Base-by-base conservation (phyloP, 2,888 invertebrate species). In the Dasysyrphus tricinctus region DNA sequence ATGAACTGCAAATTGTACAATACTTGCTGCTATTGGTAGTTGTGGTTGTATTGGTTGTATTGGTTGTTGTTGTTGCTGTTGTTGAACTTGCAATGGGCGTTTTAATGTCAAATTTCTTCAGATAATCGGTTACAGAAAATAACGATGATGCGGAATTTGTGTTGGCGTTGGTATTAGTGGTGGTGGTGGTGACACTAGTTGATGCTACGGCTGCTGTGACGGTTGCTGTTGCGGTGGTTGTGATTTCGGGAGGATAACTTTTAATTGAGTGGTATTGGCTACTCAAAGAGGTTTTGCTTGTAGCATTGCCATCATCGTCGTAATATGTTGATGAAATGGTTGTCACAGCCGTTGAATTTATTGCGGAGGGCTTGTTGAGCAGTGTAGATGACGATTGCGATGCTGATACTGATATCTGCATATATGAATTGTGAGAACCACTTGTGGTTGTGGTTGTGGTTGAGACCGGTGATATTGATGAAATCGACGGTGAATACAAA, bases 181-280 rank as follows among this genome's bases (percentile, higher is more conserved):
- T 78, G 44, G 75, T 65, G 24, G 69, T 69, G 24, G 49, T 16
- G 63, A 73, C 76, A 75, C 57, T 67, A 59, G 65, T 54, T 49
- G 78, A 70, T 77, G 73, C 16, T 67, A 70, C 59, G 76, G 76
- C 65, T 70, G 57, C 32, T 14, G 79, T 78, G 65, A 63, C 44
- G 81, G 80, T 84, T 83, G 79, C 74, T 80, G 74, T 74, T 11
- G 78, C 51, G 65, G 87, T 85, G 84, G 79, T 73, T 83, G 75
- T 88, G 82, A 85, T 85, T 29, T 81, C 84, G 80, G 77, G 65
- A 74, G 79, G 70, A 79, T 70, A 80, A 83, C 79, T 83, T 87
- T 83, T 87, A 37, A 74, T 37, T 80, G 80, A 82, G 67, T 80
- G 79, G 72, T 87, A 87, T 51, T 87, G 65, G 54, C 32, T 83